A percentile compares a stretch with the other conserved stretches of the same genome.
These are phyloP conservation scores for Harmothoe impar DNA, from an alignment of 2,888 invertebrate species.

Conservation along the genomic window DNA sequence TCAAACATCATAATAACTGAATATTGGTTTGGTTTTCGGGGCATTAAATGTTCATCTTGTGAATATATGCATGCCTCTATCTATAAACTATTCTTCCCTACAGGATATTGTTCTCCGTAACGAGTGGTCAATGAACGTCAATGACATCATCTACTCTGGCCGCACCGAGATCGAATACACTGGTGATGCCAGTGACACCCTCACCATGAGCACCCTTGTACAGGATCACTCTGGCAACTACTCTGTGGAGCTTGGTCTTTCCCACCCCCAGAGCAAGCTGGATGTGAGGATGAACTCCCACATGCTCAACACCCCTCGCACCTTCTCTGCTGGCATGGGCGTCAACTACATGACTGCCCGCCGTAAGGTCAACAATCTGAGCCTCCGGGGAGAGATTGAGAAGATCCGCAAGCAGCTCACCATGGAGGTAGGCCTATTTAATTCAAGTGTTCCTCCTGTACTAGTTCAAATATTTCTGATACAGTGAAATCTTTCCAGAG, in stretches of 20 bases:
- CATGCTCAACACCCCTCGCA: conserved; percentile 23
- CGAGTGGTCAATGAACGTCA: conserved; percentile 27
- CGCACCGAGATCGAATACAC: conserved; percentile 59
- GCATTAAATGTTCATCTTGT: too few species aligned
- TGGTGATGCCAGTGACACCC: conserved; percentile 46
- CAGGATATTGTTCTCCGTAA: conserved; percentile 61
- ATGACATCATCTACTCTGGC: conserved; percentile 54
- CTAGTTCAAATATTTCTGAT: background rate
- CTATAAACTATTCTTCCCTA: background rate
- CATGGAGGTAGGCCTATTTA: conserved; percentile 42
- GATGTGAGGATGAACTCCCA: conserved; percentile 38
- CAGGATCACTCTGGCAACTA: conserved; percentile 37
- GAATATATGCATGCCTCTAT: too few species aligned
- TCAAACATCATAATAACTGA: background rate
- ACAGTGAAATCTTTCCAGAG: background rate
- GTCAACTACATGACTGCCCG: conserved; percentile 61
- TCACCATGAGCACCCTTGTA: conserved; percentile 43
- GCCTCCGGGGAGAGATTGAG: conserved; percentile 61
- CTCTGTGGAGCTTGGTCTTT: conserved; percentile 18
- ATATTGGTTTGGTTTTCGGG: too few species aligned
- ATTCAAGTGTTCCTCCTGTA: background rate
- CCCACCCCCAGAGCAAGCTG: conserved; percentile 60
- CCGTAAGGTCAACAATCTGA: conserved; percentile 31
- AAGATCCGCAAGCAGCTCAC: conserved; percentile 54
- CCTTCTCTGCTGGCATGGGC: conserved; percentile 34